These are phyloP conservation scores for Pseudorhombus dupliciocellatus DNA, from an alignment of 2,113 vertebrate species.

Conservation along the genomic window DNA sequence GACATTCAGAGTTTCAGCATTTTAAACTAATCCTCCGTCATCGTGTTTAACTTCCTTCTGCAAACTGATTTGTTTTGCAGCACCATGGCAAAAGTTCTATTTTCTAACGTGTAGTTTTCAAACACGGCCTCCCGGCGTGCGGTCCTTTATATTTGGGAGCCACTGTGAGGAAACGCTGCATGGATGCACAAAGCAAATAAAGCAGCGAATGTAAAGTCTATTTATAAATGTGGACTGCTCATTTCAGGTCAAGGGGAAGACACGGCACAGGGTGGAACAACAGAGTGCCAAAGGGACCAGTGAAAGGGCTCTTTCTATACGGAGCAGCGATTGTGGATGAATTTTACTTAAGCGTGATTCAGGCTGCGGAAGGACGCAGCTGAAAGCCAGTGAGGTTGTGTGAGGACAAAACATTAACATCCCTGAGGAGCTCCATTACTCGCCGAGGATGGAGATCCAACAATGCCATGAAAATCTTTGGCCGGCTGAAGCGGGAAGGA, in stretches of 20 bases:
- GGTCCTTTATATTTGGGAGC: neutral
- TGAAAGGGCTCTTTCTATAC: conserved; percentile 44
- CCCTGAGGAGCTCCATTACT: conserved; percentile 50
- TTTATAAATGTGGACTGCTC: conserved; percentile 64
- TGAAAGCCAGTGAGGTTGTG: conserved; percentile 46
- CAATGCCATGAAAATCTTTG: conserved; percentile 28
- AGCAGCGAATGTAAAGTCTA: conserved; percentile 31
- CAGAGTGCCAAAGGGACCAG: conserved; percentile 56
- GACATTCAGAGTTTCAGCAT: too few species aligned
- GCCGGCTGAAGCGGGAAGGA: neutral
- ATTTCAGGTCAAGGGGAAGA: conserved; percentile 63
- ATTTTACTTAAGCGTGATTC: conserved; percentile 42
- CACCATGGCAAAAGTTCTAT: too few species aligned
- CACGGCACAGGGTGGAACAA: conserved; percentile 27
- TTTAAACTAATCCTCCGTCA: too few species aligned
- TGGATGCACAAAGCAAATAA: conserved; percentile 27
- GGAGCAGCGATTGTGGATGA: conserved; percentile 34
- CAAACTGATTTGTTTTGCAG: too few species aligned
- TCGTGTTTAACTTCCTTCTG: too few species aligned
- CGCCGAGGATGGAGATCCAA: conserved; percentile 34
- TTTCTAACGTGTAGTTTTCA: too few species aligned
- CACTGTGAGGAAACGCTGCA: neutral
- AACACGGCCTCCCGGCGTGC: too few species aligned
- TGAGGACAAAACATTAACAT: conserved; percentile 53
- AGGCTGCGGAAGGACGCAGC: conserved; percentile 18